Evolutionary conservation across 1,140 invertebrate species (phyloP).

Genomic region (Drosophila parabipectinata): DNA sequence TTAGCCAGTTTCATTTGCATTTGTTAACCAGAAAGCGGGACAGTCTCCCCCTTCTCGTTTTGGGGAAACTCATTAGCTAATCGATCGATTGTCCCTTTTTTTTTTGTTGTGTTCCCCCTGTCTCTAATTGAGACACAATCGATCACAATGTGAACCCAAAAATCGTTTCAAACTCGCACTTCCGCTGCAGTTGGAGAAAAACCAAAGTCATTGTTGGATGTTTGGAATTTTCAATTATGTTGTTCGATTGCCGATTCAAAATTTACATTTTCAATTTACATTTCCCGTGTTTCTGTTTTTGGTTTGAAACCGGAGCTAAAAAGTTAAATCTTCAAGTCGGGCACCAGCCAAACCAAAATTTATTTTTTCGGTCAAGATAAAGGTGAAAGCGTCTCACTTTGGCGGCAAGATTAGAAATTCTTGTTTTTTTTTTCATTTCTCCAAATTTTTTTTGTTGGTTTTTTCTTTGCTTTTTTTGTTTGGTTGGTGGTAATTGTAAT

Average conservation of each 20-base stretch:
- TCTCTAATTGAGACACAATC: slow-evolving; percentile 56
- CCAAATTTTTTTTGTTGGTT: not conserved
- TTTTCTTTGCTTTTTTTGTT: slow-evolving; percentile 1
- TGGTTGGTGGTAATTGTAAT: slow-evolving; percentile 42
- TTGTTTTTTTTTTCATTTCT: slow-evolving; percentile 14
- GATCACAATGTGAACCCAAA: slow-evolving; percentile 25
- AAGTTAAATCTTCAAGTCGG: slow-evolving; percentile 11
- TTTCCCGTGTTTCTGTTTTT: slow-evolving; percentile 31
- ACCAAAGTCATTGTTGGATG: slow-evolving; percentile 4
- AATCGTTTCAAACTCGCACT: slow-evolving; percentile 40
- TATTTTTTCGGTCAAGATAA: slow-evolving; percentile 25
- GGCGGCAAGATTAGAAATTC: slow-evolving; percentile 54
- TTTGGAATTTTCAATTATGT: slow-evolving; percentile 60
- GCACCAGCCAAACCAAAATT: slow-evolving; percentile 8
- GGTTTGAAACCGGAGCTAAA: slow-evolving; percentile 2
- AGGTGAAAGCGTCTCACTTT: slow-evolving; percentile 55
- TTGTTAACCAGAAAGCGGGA: slow-evolving; percentile 2
- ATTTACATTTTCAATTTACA: slow-evolving; percentile 59
- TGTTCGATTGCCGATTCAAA: slow-evolving; percentile 38
- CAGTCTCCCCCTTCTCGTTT: not conserved
- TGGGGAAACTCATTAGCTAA: slow-evolving; percentile 43
- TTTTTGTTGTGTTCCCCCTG: slow-evolving; percentile 10
- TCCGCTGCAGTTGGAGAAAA: slow-evolving; percentile 24
- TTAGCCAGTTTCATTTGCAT: slow-evolving; percentile 1
- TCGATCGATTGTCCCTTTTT: slow-evolving; percentile 11